Evolutionary conservation across 2,888 invertebrate genomes (phyloP).

Genomic region (Auanema freiburgensis): DNA sequence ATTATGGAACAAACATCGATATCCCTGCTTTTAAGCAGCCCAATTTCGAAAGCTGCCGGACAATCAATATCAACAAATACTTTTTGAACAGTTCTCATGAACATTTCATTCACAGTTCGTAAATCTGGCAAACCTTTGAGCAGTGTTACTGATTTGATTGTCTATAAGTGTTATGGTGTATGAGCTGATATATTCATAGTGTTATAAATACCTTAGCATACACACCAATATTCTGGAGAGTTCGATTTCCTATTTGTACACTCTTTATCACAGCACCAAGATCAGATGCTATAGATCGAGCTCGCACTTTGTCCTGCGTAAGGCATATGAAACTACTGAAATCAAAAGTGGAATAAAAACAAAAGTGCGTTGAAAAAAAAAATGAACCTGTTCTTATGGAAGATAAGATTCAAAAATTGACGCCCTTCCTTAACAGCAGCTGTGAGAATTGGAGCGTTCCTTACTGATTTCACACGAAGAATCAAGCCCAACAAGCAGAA

Average conservation of each 20-base stretch:
- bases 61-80: constrained; percentile 38
- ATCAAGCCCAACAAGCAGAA: constrained; percentile 36
- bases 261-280: constrained; percentile 26
- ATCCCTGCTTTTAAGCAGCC: constrained; percentile 31
- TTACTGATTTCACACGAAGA: constrained; percentile 32
- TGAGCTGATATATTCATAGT: not conserved
- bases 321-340: constrained; percentile 33
- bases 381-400: constrained; percentile 32
- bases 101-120: constrained; percentile 33
- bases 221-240: constrained; percentile 34
- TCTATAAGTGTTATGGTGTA: constrained; percentile 21
- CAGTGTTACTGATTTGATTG: constrained; percentile 24
- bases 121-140: constrained; percentile 40
- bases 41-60: constrained; percentile 38
- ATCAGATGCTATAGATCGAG: constrained; percentile 3
- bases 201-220: constrained; percentile 31
- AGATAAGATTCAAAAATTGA: constrained; percentile 27
- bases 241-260: constrained; percentile 40
- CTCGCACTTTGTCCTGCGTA: constrained; percentile 20
- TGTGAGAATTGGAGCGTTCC: constrained; percentile 26
- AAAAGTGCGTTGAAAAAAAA: not conserved
- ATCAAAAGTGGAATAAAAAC: too few relatives aligned
- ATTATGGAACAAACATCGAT: constrained; percentile 25
- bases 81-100: constrained; percentile 34
- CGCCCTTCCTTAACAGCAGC: constrained; percentile 40